Evolutionary conservation across 2,113 vertebrate species (phyloP).

Genomic region (Jacana jacana): DNA sequence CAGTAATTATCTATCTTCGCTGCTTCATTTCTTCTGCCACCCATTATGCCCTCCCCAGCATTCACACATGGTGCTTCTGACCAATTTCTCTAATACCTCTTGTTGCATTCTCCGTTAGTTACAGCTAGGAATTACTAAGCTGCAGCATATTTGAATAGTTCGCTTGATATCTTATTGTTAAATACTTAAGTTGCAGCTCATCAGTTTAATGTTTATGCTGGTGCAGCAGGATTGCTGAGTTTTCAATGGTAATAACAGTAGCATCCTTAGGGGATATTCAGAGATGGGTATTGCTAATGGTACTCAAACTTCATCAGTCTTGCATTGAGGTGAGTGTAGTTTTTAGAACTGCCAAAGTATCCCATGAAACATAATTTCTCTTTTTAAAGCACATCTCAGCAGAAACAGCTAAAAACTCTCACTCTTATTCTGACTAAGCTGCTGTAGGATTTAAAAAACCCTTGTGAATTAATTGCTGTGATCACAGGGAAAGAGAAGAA

Average conservation of each 20-base stretch:
- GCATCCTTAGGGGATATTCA: background rate
- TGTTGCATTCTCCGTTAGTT: background rate
- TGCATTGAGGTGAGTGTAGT: background rate
- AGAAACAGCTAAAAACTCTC: background rate
- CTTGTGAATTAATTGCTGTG: background rate
- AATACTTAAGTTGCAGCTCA: conserved; percentile 11
- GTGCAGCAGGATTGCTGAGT: background rate
- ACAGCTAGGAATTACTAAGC: background rate
- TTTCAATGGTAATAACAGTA: background rate
- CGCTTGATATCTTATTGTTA: background rate
- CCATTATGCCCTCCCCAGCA: background rate
- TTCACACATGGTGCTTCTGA: background rate
- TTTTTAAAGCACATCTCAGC: background rate
- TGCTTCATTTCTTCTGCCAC: conserved; percentile 5
- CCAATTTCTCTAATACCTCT: background rate
- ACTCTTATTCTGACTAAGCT: background rate
- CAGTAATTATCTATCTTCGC: background rate
- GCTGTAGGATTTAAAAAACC: background rate
- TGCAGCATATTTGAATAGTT: background rate
- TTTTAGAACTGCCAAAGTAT: background rate
- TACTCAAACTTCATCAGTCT: conserved; percentile 4
- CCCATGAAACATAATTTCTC: background rate
- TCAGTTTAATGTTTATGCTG: conserved; percentile 49
- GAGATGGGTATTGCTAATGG: background rate
- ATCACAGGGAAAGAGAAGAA: background rate